Conservation (phyloP, 1,140 invertebrate genomes). For the Bombus sibiricus region DNA sequence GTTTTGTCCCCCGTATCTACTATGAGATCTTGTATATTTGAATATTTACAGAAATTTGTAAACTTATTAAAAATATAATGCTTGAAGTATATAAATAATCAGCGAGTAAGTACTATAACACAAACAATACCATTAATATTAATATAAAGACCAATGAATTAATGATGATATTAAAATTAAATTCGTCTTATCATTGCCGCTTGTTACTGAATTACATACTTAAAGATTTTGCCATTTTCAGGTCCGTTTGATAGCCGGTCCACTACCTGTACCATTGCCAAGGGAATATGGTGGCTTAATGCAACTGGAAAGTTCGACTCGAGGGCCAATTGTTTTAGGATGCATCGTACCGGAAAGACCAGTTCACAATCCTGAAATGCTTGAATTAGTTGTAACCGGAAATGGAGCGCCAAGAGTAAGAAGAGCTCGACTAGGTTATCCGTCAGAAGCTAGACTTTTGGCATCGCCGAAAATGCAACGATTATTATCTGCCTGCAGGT, state of each 20-base stretch:
- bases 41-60: background rate
- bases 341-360: conserved; percentile 80
- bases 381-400: conserved; percentile 79
- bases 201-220: background rate
- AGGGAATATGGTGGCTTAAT: conserved; percentile 81
- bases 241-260: conserved; percentile 80
- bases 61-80: background rate
- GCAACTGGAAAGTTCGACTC: conserved; percentile 80
- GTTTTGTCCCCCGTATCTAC: background rate
- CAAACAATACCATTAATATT: background rate
- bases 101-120: background rate
- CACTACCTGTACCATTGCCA: conserved; percentile 79
- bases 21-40: background rate
- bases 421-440: conserved; percentile 79
- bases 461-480: conserved; percentile 81
- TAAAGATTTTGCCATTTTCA: conserved; percentile 38
- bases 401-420: conserved; percentile 79
- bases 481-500: conserved; percentile 80
- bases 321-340: conserved; percentile 80
- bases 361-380: conserved; percentile 81
- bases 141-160: background rate
- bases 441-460: conserved; percentile 78
- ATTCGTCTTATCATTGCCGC: background rate
- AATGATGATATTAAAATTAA: background rate
- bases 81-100: background rate